phyloP scores from a whole-genome alignment of 92 coral and sea anemone species.

The Micromussa lordhowensis region DNA sequence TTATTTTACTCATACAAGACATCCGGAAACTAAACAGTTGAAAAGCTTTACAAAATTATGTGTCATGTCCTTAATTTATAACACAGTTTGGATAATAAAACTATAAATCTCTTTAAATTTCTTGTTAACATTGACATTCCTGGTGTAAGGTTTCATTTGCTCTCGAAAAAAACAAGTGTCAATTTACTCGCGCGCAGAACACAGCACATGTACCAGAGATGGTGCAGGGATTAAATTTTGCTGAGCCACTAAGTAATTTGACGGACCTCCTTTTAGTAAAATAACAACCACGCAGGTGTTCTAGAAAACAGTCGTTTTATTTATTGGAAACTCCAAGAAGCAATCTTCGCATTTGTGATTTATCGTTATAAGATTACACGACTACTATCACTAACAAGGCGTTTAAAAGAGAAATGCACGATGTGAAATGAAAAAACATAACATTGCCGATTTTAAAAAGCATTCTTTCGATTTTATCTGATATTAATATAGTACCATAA shows the following conservation, averaged over 20 bases:
- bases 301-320: slow-evolving; percentile 25
- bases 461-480: slow-evolving; percentile 7
- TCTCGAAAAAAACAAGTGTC: slow-evolving; percentile 31
- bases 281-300: slow-evolving; percentile 34
- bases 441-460: not conserved
- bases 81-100: slow-evolving; percentile 40
- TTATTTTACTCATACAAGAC: slow-evolving; percentile 23
- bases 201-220: slow-evolving; percentile 3
- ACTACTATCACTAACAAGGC: not conserved
- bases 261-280: slow-evolving; percentile 19
- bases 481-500: slow-evolving; percentile 10
- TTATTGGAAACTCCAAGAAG: slow-evolving; percentile 27
- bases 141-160: slow-evolving; percentile 16
- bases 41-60: slow-evolving; percentile 24
- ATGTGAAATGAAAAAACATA: not conserved
- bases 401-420: not conserved
- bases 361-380: not conserved
- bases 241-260: slow-evolving; percentile 8
- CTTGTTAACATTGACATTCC: slow-evolving; percentile 33
- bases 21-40: slow-evolving; percentile 42
- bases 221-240: slow-evolving; percentile 1
- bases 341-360: slow-evolving; percentile 29
- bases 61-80: slow-evolving; percentile 57
- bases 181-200: slow-evolving; percentile 5
- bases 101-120: slow-evolving; percentile 46